Percentiles rank a stretch among this genome's conserved stretches.
Evolutionary conservation across 1,140 invertebrate species (phyloP).

Genomic region (Lethocerus indicus): DNA sequence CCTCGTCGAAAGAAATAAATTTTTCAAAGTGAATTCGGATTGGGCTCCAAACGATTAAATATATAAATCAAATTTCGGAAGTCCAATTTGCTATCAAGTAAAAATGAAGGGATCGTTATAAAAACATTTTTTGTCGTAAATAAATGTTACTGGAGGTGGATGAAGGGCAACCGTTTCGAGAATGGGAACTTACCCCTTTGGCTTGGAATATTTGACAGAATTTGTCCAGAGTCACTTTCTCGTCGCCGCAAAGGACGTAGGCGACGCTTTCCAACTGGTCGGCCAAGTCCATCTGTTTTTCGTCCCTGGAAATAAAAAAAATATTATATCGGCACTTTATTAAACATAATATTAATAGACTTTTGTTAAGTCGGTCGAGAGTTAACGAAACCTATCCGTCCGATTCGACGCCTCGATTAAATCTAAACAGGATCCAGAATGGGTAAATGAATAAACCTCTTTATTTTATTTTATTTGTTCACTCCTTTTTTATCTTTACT

Average conservation of each 20-base stretch:
- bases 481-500: too few relatives aligned
- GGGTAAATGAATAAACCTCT: too few relatives aligned
- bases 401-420: too few relatives aligned
- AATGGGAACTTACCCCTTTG: slow-evolving; percentile 48
- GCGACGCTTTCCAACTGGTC: slow-evolving; percentile 70
- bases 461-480: too few relatives aligned
- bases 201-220: slow-evolving; percentile 62
- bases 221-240: slow-evolving; percentile 42
- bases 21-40: too few relatives aligned
- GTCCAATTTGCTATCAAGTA: too few relatives aligned
- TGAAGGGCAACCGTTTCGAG: background rate
- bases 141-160: background rate
- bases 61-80: too few relatives aligned
- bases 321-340: background rate
- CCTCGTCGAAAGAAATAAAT: too few relatives aligned
- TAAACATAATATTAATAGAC: background rate
- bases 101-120: background rate
- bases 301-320: slow-evolving; percentile 39
- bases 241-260: slow-evolving; percentile 62
- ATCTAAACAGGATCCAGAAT: too few relatives aligned
- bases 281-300: slow-evolving; percentile 63
- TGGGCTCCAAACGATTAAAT: too few relatives aligned
- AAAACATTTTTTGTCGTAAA: background rate
- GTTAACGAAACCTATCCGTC: too few relatives aligned
- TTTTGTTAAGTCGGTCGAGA: too few relatives aligned